Evolutionary conservation across 2,888 invertebrate species (phyloP), one percentile per base, ranked within the genome.

Genomic region (Caprella mutica): DNA sequence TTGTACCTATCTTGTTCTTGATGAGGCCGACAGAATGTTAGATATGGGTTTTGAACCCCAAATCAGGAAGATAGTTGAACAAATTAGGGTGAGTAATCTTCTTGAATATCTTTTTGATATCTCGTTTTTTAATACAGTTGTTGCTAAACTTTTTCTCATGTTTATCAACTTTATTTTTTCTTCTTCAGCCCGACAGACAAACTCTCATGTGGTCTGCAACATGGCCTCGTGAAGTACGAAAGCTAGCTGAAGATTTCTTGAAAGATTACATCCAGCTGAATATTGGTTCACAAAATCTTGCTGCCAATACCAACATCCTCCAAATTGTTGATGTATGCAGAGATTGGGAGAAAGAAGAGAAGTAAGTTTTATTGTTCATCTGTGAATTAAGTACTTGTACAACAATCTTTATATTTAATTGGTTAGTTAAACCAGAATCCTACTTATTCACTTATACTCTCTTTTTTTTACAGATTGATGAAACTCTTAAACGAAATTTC

Each of bases 131-230:
- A n/a, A 33, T 33, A 21, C 6, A 24, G n/a, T 8, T 19, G 3
- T 17, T 5, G 17, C 14, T 30, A 17, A 38, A n/a, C n/a, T 50
- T 44, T 14, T 38, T 17, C 29, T 14, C 17, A 17, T 19, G 2
- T 44, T 23, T 21, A 21, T 2, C 21, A 40, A 38, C 5, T 42
- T 24, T 60, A 55, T 52, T 50, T 8, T 23, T 51, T 52, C 39
- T 30, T 35, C 35, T 43, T 29, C 48, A 63, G 74, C 90, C 92
- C 40, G 86, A 96, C 74, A 77, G 92, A 63, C 93, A 94, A 74
- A 90, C 90, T 0, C 78, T 97, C 38, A 99, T 98, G 98, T 98
- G 96, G 92, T 94, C 94, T 38, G 98, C 98, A 0, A 99, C 98
- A 0, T 98, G 98, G 98, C 98, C 98, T 0, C 94, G 93, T 70